Base-by-base conservation (phyloP, 2,797 vertebrate species). In the Sebastes vulpes region DNA sequence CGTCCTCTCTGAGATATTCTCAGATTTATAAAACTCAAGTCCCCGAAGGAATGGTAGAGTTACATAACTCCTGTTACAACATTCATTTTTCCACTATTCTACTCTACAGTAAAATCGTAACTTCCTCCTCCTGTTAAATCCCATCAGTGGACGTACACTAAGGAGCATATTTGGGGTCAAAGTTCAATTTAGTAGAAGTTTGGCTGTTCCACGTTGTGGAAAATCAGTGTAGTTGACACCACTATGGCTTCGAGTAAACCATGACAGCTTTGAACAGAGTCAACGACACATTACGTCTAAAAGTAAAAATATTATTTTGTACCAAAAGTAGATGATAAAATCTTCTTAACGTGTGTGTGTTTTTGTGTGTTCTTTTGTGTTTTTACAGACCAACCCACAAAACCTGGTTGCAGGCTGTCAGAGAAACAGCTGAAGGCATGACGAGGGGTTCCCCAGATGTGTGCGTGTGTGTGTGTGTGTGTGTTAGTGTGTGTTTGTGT, bases 341-440 rank as follows among this genome's bases (percentile, higher is more conserved):
- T 26, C 9, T 3, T 29, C 25, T 23, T 14, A 18, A 23, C 16
- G 9, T 32, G 28, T 74, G 35, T 57, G 20, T 50, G 6, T 72
- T 25, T 73, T 63, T 38, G 8, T 72, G 70, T 26, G 2, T 77
- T 83, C 42, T 79, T 79, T 77, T 75, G 65, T 82, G 46, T 63
- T 79, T 68, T 29, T 38, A 82, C 16, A 70, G n/a, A 63, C 8
- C 1, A 3, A 42, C 53, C 66, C 46, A 84, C 66, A 84, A 81
- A 84, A 77, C 65, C 82, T 70, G 65, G 57, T 68, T 42, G 28
- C 72, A 88, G 69, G 64, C 38, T 66, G 79, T 90, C 77, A 91
- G 68, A 87, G 77, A 83, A 87, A 86, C 86, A 82, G 78, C 92
- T 89, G 74, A 89, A 92, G 79, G 87, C 84, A 91, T 89, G 84